These are phyloP conservation scores for Hypsopygia costalis DNA, from an alignment of 2,888 invertebrate species.

Conservation along the genomic window DNA sequence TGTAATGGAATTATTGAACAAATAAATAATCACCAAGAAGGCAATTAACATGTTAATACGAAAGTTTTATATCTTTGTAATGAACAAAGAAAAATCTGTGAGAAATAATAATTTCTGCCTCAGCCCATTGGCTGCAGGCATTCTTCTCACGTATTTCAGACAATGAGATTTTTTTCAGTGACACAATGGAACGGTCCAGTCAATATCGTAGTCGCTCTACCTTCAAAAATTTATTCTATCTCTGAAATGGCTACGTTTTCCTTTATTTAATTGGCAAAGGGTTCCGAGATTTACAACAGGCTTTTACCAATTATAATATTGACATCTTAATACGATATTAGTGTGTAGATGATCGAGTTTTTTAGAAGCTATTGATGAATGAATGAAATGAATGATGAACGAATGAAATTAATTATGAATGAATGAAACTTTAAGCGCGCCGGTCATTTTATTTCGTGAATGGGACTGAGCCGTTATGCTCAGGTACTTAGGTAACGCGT, in stretches of 20 bases:
- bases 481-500: too few species aligned
- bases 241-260: neutral
- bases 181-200: constrained; percentile 47
- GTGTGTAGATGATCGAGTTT: too few species aligned
- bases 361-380: too few species aligned
- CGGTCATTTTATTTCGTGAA: too few species aligned
- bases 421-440: too few species aligned
- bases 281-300: neutral
- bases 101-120: constrained; percentile 55
- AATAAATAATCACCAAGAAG: too few species aligned
- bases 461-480: too few species aligned
- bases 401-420: too few species aligned
- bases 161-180: constrained; percentile 55
- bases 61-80: constrained; percentile 26
- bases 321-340: too few species aligned
- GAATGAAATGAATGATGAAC: too few species aligned
- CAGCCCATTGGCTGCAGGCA: constrained; percentile 46
- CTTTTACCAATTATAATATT: too few species aligned
- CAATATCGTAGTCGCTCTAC: constrained; percentile 11
- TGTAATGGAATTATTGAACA: too few species aligned
- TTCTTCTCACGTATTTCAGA: constrained; percentile 57
- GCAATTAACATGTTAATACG: constrained; percentile 26
- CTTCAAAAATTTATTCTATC: constrained; percentile 3
- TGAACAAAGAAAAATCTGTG: constrained; percentile 42
- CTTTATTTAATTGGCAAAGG: constrained; percentile 4